These are phyloP conservation scores for Hoplostethus mediterraneus DNA, from an alignment of 2,797 vertebrate species.

Conservation along the genomic window DNA sequence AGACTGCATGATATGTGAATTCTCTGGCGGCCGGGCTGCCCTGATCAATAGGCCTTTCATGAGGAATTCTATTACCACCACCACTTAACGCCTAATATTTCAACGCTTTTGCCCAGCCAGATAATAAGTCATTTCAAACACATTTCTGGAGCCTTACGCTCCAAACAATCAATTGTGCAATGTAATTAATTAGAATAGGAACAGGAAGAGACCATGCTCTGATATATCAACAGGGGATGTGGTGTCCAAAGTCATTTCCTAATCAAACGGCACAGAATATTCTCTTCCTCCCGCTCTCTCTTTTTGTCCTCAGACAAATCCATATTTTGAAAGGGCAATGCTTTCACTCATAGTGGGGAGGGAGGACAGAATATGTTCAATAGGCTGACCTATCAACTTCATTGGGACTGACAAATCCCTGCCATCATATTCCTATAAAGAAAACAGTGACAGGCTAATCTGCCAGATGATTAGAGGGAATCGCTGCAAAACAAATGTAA, in stretches of 20 bases:
- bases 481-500: conserved; percentile 35
- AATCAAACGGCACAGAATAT: conserved; percentile 37
- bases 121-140: conserved; percentile 86
- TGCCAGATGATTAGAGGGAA: conserved; percentile 43
- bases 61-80: conserved; percentile 84
- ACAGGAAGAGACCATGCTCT: conserved; percentile 68
- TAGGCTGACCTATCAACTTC: conserved; percentile 34
- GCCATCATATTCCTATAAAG: conserved; percentile 6
- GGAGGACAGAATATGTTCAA: conserved; percentile 5
- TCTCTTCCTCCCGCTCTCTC: not conserved
- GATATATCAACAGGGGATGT: conserved; percentile 54
- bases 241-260: conserved; percentile 60
- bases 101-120: conserved; percentile 83
- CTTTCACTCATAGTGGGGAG: conserved; percentile 20
- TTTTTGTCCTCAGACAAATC: conserved; percentile 1
- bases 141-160: conserved; percentile 74
- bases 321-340: conserved; percentile 3
- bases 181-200: conserved; percentile 81
- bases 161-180: conserved; percentile 84
- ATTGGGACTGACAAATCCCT: conserved; percentile 29
- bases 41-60: conserved; percentile 86
- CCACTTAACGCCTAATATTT: conserved; percentile 89
- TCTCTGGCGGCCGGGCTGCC: conserved; percentile 72
- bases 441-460: conserved; percentile 17
- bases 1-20: conserved; percentile 78